Evolutionary conservation across 37 sponge, comb jelly and placozoan genomes (phyloP), one percentile per base, ranked within the genome.

Genomic region (Cladorhizidae sp.): DNA sequence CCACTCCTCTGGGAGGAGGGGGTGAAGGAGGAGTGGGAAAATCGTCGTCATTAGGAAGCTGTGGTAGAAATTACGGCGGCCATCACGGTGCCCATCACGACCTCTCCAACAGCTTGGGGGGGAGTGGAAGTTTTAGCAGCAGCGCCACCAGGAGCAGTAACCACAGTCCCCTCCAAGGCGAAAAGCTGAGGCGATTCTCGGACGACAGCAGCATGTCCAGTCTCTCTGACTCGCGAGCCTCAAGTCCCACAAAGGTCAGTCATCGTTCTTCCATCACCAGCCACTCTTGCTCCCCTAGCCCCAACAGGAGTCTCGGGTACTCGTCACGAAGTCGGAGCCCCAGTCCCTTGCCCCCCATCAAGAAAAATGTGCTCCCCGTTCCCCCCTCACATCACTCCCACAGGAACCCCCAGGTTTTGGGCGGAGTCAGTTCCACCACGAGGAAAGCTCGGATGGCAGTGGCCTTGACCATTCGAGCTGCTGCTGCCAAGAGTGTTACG

Each of bases 201-300:
- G 82, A 81, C 40, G 82, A 81, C 32, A 63, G 64, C 64, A 73
- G 73, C 37, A 57, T 73, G 26, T 81, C 82, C 6, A 81, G 73
- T 62, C 50, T 70, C 21, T 81, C 82, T 43, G 58, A 58, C 50
- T 39, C 55, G 22, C 69, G 80, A 2, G 59, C 70, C 26, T 36
- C 58, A 26, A 81, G 73, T 23, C 82, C 73, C 17, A 73, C 56
- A 5, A 81, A 81, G 50, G 40, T 62, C 28, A 67, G 68, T 20
- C 38, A 55, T 43, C 42, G 50, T 22, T 77, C 77, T 38, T 67
- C 70, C 20, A 33, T 39, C 23, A 32, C 35, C 8, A 81, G 73
- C 40, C 82, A 64, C 33, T 81, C 82, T 45, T 38, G 68, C 0
- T 70, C 80, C 25, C 82, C 82, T 18, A 81, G 73, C 37, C 82